These are phyloP conservation scores for Amphibalanus amphitrite DNA, from an alignment of 1,140 invertebrate genomes.

Conservation along the genomic window DNA sequence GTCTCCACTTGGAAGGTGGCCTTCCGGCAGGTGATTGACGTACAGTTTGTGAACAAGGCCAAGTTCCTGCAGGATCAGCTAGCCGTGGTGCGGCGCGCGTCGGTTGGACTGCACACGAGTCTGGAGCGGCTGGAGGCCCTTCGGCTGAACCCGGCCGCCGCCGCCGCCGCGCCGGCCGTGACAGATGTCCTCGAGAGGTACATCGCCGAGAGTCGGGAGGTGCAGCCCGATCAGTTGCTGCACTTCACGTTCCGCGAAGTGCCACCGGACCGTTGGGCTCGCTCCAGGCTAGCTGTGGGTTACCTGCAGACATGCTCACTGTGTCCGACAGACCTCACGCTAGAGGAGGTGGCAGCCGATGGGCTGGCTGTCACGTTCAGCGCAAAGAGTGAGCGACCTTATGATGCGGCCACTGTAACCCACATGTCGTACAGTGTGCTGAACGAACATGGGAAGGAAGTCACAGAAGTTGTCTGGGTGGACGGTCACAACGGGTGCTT, in stretches of 20 bases:
- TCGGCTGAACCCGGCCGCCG: neutral
- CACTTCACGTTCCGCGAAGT: neutral
- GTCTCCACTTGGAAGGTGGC: neutral
- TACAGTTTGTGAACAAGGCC: neutral
- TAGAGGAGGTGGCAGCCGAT: neutral
- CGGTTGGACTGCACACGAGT: neutral
- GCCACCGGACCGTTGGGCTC: neutral
- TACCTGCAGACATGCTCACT: neutral
- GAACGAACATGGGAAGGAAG: neutral
- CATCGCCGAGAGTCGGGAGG: neutral
- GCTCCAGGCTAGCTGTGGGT: neutral
- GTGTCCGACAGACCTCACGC: neutral
- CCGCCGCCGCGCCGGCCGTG: neutral
- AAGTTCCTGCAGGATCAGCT: neutral
- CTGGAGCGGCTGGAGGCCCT: neutral
- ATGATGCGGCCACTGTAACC: neutral
- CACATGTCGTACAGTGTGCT: neutral
- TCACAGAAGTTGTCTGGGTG: neutral
- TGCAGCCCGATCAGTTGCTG: neutral
- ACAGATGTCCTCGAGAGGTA: neutral
- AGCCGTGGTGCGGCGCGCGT: neutral
- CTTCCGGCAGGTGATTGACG: neutral
- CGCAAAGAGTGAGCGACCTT: neutral
- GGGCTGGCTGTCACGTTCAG: neutral
- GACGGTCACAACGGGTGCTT: neutral